phyloP scores from a whole-genome alignment of 2,797 vertebrate genomes.

The Sparidentex hasta region DNA sequence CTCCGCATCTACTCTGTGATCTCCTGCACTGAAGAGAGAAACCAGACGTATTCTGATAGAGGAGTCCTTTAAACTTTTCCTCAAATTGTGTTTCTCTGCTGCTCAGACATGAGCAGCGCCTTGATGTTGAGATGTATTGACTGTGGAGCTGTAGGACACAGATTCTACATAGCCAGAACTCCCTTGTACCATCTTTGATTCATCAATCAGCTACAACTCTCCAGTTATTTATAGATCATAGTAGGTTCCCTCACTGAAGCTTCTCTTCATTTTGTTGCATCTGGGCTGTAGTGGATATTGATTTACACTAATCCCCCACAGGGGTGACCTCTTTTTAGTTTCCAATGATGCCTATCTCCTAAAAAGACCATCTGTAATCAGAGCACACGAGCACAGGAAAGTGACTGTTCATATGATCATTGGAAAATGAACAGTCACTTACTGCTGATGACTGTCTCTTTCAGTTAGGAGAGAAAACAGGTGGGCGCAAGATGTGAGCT shows the following conservation, averaged over 20 bases:
- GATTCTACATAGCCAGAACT: conserved; percentile 8
- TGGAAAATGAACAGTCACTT: conserved; percentile 8
- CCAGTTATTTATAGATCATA: conserved; percentile 31
- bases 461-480: conserved; percentile 35
- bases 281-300: background rate
- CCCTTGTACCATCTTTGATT: conserved; percentile 35
- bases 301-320: conserved; percentile 25
- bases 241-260: conserved; percentile 10
- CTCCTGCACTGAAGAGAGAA: background rate
- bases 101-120: conserved; percentile 18
- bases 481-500: conserved; percentile 46
- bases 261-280: conserved; percentile 12
- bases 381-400: conserved; percentile 13
- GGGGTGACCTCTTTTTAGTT: background rate
- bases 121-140: conserved; percentile 45
- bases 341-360: conserved; percentile 15
- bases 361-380: background rate
- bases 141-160: conserved; percentile 29
- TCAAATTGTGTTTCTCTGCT: conserved; percentile 16
- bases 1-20: conserved; percentile 5
- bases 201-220: conserved; percentile 13
- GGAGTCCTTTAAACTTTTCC: conserved; percentile 22
- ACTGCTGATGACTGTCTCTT: background rate
- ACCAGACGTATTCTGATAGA: conserved; percentile 8
- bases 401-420: background rate